Conservation (phyloP, 2,888 invertebrate species). For the Ectemnius cavifrons region DNA sequence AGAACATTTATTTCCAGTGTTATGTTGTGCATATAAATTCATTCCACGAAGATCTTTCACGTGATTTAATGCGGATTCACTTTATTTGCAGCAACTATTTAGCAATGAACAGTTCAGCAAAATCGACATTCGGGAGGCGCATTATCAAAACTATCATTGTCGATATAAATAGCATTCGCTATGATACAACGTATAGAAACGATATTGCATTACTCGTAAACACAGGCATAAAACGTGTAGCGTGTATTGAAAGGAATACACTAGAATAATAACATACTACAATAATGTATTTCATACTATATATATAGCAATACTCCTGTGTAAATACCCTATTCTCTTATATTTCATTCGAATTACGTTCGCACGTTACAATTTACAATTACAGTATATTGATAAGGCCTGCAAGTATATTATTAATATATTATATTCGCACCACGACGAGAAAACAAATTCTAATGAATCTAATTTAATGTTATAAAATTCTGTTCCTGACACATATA, state of each 20-base stretch:
- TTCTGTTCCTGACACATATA: too few relatives aligned
- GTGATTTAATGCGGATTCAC: too few relatives aligned
- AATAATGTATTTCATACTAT: constrained; percentile 46
- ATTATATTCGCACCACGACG: not conserved
- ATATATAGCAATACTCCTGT: constrained; percentile 52
- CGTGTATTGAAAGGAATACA: constrained; percentile 43
- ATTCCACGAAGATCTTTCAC: too few relatives aligned
- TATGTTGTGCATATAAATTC: too few relatives aligned
- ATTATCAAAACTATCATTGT: constrained; percentile 26
- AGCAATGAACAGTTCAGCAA: constrained; percentile 15
- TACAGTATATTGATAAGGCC: not conserved
- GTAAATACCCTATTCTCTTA: constrained; percentile 58
- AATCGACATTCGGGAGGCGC: too few relatives aligned
- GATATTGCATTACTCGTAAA: constrained; percentile 48
- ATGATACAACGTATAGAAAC: constrained; percentile 44
- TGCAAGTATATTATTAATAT: not conserved
- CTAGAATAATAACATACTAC: constrained; percentile 44
- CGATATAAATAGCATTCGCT: constrained; percentile 38
- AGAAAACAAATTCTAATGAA: not conserved
- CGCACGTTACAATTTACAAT: constrained; percentile 24
- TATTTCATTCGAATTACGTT: constrained; percentile 25
- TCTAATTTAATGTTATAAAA: not conserved
- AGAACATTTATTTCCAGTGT: too few relatives aligned
- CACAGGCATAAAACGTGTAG: constrained; percentile 33
- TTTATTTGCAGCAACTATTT: constrained; percentile 8